Conservation (phyloP, 1,140 invertebrate genomes). For the Uloborus diversus region DNA sequence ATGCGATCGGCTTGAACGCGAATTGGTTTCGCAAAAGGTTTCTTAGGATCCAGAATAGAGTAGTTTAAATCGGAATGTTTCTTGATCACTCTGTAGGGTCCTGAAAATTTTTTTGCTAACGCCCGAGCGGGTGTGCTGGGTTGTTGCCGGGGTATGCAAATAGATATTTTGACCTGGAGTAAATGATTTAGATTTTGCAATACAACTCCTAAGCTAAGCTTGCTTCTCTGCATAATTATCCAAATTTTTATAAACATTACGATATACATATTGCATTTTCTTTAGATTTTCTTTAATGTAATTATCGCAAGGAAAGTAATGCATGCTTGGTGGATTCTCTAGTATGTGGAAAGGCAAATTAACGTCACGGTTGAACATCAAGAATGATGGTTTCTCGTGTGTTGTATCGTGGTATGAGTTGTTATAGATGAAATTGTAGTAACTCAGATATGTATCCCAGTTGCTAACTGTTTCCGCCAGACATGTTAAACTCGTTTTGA, state of each 20-base stretch:
- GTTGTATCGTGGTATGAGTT: no score
- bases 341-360: slow-evolving; percentile 1
- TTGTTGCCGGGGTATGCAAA: background rate
- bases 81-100: background rate
- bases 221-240: background rate
- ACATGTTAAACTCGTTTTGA: background rate
- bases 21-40: no score
- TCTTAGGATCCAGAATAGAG: no score
- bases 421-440: slow-evolving; percentile 18
- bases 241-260: no score
- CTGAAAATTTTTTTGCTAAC: slow-evolving; percentile 4
- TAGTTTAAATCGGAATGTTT: no score
- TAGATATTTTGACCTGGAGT: background rate
- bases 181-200: background rate
- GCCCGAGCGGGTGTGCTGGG: background rate
- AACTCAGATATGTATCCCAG: background rate
- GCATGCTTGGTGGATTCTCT: background rate
- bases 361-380: background rate
- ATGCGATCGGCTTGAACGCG: no score
- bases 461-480: background rate
- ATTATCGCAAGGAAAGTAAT: background rate
- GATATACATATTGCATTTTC: no score
- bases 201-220: background rate
- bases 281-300: no score
- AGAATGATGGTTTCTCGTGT: no score